These are phyloP conservation scores for Tetramorium bicarinatum DNA, from an alignment of 2,888 invertebrate species.

Conservation along the genomic window DNA sequence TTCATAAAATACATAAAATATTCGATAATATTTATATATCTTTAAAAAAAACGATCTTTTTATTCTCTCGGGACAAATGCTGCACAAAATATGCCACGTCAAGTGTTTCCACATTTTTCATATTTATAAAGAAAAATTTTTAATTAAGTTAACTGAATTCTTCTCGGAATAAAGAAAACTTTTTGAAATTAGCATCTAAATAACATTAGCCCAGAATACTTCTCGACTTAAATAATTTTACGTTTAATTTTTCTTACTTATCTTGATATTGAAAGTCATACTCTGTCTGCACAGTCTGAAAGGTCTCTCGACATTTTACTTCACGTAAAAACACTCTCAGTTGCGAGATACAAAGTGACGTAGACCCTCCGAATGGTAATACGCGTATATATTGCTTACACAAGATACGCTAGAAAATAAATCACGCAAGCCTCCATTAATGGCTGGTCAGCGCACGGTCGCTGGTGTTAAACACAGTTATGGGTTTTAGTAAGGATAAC, in stretches of 20 bases:
- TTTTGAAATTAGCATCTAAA: background rate
- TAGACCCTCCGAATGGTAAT: background rate
- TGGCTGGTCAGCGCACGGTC: slow-evolving; percentile 65
- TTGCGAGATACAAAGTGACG: background rate
- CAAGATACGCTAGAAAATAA: slow-evolving; percentile 60
- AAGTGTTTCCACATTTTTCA: background rate
- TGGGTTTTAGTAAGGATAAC: slow-evolving; percentile 71
- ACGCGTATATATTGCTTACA: slow-evolving; percentile 55
- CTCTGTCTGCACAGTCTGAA: background rate
- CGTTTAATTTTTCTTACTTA: background rate
- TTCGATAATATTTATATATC: background rate
- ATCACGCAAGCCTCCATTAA: slow-evolving; percentile 68
- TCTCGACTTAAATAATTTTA: slow-evolving; percentile 7
- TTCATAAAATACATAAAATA: background rate
- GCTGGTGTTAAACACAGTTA: slow-evolving; percentile 62
- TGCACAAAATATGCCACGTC: too few species aligned
- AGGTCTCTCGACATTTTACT: background rate
- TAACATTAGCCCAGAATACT: slow-evolving; percentile 1
- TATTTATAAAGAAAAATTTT: background rate
- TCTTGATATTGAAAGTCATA: background rate
- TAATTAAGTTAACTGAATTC: background rate
- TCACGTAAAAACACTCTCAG: background rate
- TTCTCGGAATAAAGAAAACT: background rate
- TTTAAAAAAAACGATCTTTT: background rate
- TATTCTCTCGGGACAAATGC: background rate